Conservation (phyloP, 2,888 invertebrate genomes). For the Folsomia candida region DNA sequence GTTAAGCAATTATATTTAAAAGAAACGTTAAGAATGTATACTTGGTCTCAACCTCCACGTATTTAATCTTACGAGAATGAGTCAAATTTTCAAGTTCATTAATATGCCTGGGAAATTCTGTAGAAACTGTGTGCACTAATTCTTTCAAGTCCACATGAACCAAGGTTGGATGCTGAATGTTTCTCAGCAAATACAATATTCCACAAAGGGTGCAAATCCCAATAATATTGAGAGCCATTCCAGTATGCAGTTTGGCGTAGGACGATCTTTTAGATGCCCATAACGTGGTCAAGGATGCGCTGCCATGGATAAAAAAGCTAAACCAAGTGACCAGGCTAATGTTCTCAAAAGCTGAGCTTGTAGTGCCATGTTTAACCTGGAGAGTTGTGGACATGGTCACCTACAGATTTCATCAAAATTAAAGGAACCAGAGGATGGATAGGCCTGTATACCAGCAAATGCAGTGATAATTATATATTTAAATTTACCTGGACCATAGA, state of each 20-base stretch:
- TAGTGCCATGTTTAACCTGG: slow-evolving; percentile 31
- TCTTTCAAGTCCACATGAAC: no score
- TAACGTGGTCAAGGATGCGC: slow-evolving; percentile 26
- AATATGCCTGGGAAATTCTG: no score
- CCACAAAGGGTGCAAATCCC: no score
- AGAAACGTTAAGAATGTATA: no score
- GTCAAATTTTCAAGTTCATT: no score
- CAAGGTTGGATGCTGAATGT: not conserved
- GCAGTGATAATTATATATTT: not conserved
- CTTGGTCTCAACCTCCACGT: no score
- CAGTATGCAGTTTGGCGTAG: slow-evolving; percentile 37
- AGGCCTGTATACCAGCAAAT: no score
- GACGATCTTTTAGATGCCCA: slow-evolving; percentile 27
- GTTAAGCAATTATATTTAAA: no score
- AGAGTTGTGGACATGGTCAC: not conserved
- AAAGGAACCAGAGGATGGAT: not conserved
- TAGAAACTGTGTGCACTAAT: no score
- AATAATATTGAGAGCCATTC: no score
- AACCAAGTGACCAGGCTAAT: not conserved
- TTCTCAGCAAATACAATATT: no score
- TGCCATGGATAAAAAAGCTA: not conserved
- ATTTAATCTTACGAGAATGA: no score
- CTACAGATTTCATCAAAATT: slow-evolving; percentile 4
- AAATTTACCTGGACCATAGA: slow-evolving; percentile 23
- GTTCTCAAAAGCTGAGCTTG: slow-evolving; percentile 6